Conservation (phyloP, 2,113 vertebrate genomes). For the Accipiter cooperii region DNA sequence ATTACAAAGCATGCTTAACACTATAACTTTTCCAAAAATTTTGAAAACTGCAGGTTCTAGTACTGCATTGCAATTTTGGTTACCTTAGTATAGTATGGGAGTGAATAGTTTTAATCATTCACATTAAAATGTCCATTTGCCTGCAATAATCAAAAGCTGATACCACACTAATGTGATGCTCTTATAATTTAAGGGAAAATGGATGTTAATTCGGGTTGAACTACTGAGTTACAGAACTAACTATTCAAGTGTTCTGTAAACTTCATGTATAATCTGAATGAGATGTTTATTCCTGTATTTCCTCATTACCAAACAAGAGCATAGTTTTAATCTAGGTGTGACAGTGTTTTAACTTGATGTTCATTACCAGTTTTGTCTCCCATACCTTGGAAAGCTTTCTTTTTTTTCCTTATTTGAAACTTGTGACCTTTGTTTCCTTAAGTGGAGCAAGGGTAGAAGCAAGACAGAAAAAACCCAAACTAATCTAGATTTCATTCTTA, state of each 20-base stretch:
- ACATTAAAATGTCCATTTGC: background rate
- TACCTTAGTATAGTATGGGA: background rate
- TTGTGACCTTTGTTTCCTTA: background rate
- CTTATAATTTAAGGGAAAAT: background rate
- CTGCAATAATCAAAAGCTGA: background rate
- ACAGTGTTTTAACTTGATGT: background rate
- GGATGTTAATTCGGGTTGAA: background rate
- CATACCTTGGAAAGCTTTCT: background rate
- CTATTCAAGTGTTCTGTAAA: background rate
- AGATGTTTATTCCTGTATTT: background rate
- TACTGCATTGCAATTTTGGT: background rate
- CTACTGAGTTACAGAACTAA: background rate
- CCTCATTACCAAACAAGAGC: background rate
- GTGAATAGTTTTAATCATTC: background rate
- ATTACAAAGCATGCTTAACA: background rate
- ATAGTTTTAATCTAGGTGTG: background rate
- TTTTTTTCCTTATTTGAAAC: background rate
- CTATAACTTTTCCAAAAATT: background rate
- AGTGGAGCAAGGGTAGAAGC: background rate
- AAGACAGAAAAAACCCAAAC: background rate
- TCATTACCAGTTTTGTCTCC: background rate
- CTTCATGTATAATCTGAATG: background rate
- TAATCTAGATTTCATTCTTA: background rate
- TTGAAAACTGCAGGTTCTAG: background rate
- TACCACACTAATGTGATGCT: background rate